Evolutionary conservation across 1,140 invertebrate species (phyloP), one percentile per base, ranked within the genome.

Genomic region (Rhynchophorus ferrugineus): DNA sequence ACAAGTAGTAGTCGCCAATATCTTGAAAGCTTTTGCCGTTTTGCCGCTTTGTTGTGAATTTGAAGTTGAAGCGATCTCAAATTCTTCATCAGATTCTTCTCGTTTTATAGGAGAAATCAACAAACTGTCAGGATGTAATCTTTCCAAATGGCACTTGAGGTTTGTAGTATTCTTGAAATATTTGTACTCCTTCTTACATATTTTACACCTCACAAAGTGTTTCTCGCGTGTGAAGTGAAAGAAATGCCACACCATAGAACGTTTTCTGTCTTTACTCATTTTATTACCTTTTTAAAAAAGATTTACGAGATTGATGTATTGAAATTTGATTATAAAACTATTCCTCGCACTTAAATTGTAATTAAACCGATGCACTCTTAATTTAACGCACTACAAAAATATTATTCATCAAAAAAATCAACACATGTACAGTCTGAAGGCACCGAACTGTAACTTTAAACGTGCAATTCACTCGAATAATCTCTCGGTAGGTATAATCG

Each of bases 131-230:
- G 41, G 41, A 43, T 43, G 41, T 6, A 17, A 3, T 43, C 41
- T 13, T 43, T 43, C 20, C n/a, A 13, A 43, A 19, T 43, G 41
- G 6, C 20, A 11, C 6, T 43, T n/a, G 5, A 43, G 41, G 18
- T 43, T 43, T 19, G 41, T 43, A 17, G 41, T 43, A 19, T 43
- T 43, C 20, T 43, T 22, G 20, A 43, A 43, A 19, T 16, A n/a
- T 19, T 43, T 43, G 18, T 16, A 43, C 20, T 43, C 17, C 20
- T 43, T 43, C 20, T 43, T 11, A n/a, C 41, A 43, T n/a, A 19
- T 5, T 20, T 5, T 13, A 19, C 41, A 43, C 18, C n/a, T 13
- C n/a, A 43, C 41, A 43, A 43, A 17, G 3, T 43, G 14, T n/a
- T 43, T 43, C 13, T n/a, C 18, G 5, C 5, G 11, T 43, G n/a